These are phyloP conservation scores for Spodoptera littoralis DNA, from an alignment of 2,888 invertebrate species.

Conservation along the genomic window DNA sequence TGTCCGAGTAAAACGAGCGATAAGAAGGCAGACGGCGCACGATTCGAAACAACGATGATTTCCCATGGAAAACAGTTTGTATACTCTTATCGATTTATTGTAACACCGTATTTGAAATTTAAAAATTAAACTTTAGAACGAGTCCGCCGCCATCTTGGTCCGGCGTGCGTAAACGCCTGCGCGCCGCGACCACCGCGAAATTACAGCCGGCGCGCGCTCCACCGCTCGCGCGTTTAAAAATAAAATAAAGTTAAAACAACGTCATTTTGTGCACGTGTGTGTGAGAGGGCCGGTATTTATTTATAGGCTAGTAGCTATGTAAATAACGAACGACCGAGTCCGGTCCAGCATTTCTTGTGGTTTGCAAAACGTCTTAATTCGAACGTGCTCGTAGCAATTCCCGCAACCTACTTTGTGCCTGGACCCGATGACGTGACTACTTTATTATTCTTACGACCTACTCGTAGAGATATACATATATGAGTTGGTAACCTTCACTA, in stretches of 20 bases:
- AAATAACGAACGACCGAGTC: conserved; percentile 81
- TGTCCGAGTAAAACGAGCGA: conserved; percentile 69
- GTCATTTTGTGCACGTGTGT: conserved; percentile 87
- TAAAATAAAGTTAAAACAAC: conserved; percentile 89
- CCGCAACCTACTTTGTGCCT: conserved; percentile 66
- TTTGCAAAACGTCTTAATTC: conserved; percentile 87
- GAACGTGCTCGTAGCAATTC: conserved; percentile 65
- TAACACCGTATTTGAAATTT: conserved; percentile 68
- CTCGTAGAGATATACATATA: conserved; percentile 40
- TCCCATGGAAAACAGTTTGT: conserved; percentile 68
- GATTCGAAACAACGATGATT: conserved; percentile 63
- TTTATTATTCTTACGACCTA: conserved; percentile 52
- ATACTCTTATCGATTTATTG: conserved; percentile 66
- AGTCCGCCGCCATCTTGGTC: conserved; percentile 83
- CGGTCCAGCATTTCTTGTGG: conserved; percentile 81
- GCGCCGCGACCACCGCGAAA: conserved; percentile 87
- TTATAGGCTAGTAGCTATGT: conserved; percentile 89
- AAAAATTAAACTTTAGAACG: conserved; percentile 72
- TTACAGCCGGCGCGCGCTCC: conserved; percentile 84
- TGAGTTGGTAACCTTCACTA: conserved; percentile 47
- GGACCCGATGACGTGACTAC: conserved; percentile 50
- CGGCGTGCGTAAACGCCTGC: conserved; percentile 86
- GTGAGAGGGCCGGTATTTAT: conserved; percentile 86
- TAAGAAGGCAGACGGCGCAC: conserved; percentile 63
- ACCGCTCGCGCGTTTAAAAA: conserved; percentile 86